A percentile compares a stretch with the other conserved stretches of the same genome.
These are phyloP conservation scores for Theristicus caerulescens DNA, from an alignment of 2,113 vertebrate genomes.

Conservation along the genomic window DNA sequence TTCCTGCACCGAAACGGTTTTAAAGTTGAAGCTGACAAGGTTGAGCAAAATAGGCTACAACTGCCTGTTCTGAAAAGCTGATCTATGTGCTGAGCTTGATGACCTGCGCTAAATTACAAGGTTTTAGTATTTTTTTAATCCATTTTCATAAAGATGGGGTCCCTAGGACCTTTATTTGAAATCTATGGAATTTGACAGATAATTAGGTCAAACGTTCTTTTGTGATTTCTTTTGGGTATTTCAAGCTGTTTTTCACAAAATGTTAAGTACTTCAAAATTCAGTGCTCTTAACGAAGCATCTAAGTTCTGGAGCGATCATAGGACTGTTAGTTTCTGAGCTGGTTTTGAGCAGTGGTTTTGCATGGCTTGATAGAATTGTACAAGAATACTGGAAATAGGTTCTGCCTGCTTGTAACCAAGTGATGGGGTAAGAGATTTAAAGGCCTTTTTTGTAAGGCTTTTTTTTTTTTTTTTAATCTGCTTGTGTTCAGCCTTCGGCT, in stretches of 20 bases:
- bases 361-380: not conserved
- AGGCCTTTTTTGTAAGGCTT: not conserved
- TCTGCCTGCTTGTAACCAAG: not conserved
- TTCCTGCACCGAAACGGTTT: not conserved
- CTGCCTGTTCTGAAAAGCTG: not conserved
- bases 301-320: not conserved
- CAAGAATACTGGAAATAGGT: constrained; percentile 2
- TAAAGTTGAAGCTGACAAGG: not conserved
- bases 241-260: constrained; percentile 20
- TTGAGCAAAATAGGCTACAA: not conserved
- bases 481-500: constrained; percentile 32
- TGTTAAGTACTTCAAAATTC: not conserved
- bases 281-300: not conserved
- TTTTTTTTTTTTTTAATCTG: not conserved
- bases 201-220: constrained; percentile 29
- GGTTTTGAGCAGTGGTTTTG: not conserved
- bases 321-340: not conserved
- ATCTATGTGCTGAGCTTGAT: not conserved
- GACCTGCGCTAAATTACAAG: not conserved
- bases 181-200: constrained; percentile 2
- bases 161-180: not conserved
- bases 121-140: not conserved
- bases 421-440: not conserved
- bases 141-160: not conserved
- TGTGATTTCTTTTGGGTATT: constrained; percentile 17